Conservation (phyloP, 1,140 invertebrate genomes). For the Leptoteleia sp. region DNA sequence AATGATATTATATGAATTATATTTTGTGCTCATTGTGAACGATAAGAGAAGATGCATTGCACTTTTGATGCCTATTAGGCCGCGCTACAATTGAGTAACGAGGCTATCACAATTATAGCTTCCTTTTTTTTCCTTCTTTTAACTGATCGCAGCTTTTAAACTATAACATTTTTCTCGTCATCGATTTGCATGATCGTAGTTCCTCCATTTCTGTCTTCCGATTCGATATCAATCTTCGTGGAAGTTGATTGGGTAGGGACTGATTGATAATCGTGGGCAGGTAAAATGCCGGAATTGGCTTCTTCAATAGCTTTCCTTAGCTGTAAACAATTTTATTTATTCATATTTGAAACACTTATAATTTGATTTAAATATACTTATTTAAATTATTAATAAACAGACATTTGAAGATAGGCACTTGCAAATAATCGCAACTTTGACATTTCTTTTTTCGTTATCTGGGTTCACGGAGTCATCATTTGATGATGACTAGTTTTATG, state of each 20-base stretch:
- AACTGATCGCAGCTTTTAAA: constrained; percentile 56
- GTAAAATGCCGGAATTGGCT: constrained; percentile 88
- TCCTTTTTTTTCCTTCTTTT: constrained; percentile 19
- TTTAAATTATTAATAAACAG: too few species aligned
- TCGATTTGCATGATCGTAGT: constrained; percentile 70
- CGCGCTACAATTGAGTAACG: constrained; percentile 65
- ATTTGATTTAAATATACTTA: not conserved
- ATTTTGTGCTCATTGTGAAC: constrained; percentile 37
- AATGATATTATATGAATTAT: not conserved
- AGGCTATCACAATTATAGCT: constrained; percentile 77
- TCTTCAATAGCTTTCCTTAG: constrained; percentile 93
- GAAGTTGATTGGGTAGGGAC: constrained; percentile 71
- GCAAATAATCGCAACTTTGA: too few species aligned
- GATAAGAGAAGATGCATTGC: constrained; percentile 60
- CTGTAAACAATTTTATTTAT: constrained; percentile 76
- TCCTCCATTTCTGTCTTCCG: constrained; percentile 61
- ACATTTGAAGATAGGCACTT: too few species aligned
- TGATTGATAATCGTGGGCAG: constrained; percentile 73
- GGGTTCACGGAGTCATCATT: too few species aligned
- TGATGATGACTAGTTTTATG: too few species aligned
- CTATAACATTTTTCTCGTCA: constrained; percentile 72
- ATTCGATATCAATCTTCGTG: constrained; percentile 67
- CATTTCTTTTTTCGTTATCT: too few species aligned
- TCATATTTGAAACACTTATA: constrained; percentile 4
- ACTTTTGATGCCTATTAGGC: constrained; percentile 66